Base-by-base conservation (phyloP, 2,113 vertebrate genomes). In the Amphiprion ocellaris region DNA sequence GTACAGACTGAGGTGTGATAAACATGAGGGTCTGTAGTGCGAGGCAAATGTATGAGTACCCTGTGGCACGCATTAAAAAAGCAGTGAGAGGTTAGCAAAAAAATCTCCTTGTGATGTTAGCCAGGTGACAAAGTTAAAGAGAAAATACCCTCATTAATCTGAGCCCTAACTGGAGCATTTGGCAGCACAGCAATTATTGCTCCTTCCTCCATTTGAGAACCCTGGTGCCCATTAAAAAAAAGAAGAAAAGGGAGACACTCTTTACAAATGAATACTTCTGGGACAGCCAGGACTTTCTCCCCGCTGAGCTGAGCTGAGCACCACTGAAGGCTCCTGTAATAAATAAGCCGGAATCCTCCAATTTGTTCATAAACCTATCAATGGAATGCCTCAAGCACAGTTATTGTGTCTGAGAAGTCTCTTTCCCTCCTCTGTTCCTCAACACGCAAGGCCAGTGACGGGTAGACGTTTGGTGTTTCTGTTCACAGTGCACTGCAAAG, bases 231-330 rank as follows among this genome's bases (percentile, higher is more conserved):
- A 86, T 91, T 89, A 85, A 87, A 74, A 78, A 68, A 55, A 74
- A 70, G 41, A 56, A 58, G 49, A 63, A 79, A 41, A 69, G 46
- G 21, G 63, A 85, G 61, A 82, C 67, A 68, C 39, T 84, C 68
- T 83, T 74, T 66, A 86, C 72, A 87, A 87, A 93, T 85, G 82
- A 91, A 84, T 74, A 71, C 86, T 86, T 77, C 46, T 60, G 89
- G 83, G 83, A 87, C 66, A 74, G 79, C 30, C 19, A 52, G 76
- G 76, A 79, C 59, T 68, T 61, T 81, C 74, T 86, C 76, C 70
- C 72, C 37, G 24, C 76, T 79, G 78, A 65, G 85, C 76, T 59
- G 52, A 70, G 81, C 55, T 55, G 69, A 83, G 79, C 53, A 74
- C 66, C 58, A 64, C 74, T 62, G 59, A 81, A 72, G 56, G 70